A percentile compares a stretch with the other conserved stretches of the same genome.
These are phyloP conservation scores for Elanoides forficatus DNA, from an alignment of 2,113 vertebrate species.

Conservation along the genomic window DNA sequence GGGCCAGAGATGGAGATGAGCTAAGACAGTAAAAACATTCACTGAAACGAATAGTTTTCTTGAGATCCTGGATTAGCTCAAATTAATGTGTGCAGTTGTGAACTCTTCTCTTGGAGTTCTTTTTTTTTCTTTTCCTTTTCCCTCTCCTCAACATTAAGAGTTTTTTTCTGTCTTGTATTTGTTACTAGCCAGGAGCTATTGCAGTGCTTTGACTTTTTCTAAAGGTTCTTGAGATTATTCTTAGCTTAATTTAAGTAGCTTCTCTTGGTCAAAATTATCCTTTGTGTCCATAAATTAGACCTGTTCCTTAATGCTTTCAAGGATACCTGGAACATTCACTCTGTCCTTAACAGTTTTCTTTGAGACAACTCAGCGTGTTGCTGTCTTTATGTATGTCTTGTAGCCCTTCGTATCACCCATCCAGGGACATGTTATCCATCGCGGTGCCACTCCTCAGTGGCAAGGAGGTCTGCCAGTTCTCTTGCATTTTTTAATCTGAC, in stretches of 20 bases:
- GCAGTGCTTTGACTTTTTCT: background rate
- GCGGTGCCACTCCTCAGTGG: fast-evolving
- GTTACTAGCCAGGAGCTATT: background rate
- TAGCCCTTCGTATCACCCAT: fast-evolving
- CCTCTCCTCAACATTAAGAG: background rate
- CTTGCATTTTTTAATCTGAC: background rate
- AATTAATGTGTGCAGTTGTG: background rate
- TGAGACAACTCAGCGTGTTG: background rate
- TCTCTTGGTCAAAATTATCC: background rate
- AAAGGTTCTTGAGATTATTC: background rate
- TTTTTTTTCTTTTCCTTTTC: background rate
- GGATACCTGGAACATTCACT: background rate
- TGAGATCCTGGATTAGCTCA: background rate
- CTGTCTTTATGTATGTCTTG: background rate
- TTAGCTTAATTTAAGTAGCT: background rate
- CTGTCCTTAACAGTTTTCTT: background rate
- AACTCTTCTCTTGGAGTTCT: background rate
- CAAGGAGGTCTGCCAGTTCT: background rate
- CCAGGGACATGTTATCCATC: fast-evolving
- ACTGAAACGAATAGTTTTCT: background rate
- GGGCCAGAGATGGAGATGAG: background rate
- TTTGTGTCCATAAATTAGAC: background rate
- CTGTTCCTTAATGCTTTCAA: background rate
- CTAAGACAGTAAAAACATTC: background rate
- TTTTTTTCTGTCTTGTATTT: background rate